phyloP scores from a whole-genome alignment of 2,113 vertebrate species.

The Rhabdomys dilectus region DNA sequence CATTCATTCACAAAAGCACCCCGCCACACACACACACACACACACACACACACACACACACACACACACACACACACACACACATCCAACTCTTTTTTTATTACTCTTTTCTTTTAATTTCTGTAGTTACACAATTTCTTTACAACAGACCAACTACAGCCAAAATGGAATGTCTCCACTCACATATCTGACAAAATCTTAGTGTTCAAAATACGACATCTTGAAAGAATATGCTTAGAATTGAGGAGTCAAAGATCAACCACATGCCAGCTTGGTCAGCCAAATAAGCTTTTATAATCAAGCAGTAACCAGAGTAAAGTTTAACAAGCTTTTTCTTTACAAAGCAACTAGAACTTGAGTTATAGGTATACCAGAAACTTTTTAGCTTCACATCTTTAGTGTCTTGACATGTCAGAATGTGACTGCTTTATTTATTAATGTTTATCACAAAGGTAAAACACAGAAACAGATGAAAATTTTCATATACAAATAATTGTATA shows the following conservation, averaged over 20 bases:
- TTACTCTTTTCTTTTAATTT: background rate
- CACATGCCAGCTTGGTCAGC: background rate
- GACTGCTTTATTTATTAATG: too few species aligned
- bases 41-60: background rate
- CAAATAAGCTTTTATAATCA: background rate
- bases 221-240: rapidly evolving
- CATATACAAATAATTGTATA: too few species aligned
- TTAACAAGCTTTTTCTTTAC: background rate
- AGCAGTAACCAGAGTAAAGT: background rate
- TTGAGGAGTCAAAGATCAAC: background rate
- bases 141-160: background rate
- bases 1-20: background rate
- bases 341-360: background rate
- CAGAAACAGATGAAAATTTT: background rate
- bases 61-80: background rate
- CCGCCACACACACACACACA: background rate
- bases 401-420: background rate
- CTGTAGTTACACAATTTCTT: background rate
- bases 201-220: background rate
- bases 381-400: background rate
- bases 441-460: background rate
- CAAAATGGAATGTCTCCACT: background rate
- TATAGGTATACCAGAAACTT: background rate
- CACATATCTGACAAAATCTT: background rate
- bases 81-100: background rate